Conservation (phyloP, 2,888 invertebrate genomes). For the Eupithecia inturbata region DNA sequence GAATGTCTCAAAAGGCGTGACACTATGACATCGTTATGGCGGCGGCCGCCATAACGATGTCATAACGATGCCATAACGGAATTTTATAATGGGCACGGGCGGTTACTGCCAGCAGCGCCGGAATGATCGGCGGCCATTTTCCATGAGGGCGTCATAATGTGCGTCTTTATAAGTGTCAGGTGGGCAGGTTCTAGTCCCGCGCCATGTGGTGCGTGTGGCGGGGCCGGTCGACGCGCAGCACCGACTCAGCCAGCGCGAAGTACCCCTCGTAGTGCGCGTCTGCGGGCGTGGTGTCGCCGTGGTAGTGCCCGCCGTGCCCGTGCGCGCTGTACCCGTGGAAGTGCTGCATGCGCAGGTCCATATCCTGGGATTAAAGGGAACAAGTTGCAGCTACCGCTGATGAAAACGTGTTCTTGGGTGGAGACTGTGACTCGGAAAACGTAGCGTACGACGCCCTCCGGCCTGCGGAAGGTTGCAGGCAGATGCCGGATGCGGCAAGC, state of each 20-base stretch:
- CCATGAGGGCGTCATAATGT: too few species aligned
- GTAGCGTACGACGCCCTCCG: too few species aligned
- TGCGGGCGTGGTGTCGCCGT: slow-evolving; percentile 96
- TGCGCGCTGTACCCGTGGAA: slow-evolving; percentile 95
- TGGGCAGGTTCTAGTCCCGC: slow-evolving; percentile 85
- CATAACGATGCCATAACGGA: too few species aligned
- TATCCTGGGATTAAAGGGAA: slow-evolving; percentile 82
- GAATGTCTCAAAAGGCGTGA: background rate
- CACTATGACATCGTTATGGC: background rate
- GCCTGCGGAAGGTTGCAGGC: too few species aligned
- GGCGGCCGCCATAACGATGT: background rate
- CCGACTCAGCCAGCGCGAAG: slow-evolving; percentile 90
- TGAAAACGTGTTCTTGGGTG: too few species aligned
- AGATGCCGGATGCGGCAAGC: too few species aligned
- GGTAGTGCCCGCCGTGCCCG: slow-evolving; percentile 97
- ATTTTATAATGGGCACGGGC: too few species aligned
- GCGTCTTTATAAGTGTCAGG: too few species aligned
- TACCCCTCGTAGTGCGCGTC: slow-evolving; percentile 95
- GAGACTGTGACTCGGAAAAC: too few species aligned
- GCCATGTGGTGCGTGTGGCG: slow-evolving; percentile 87
- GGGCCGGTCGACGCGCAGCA: slow-evolving; percentile 91
- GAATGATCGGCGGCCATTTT: too few species aligned
- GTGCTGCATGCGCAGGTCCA: slow-evolving; percentile 97
- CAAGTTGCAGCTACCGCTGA: background rate
- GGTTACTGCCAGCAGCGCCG: too few species aligned